phyloP scores from a whole-genome alignment of 1,140 invertebrate species.

The Drosophila obscura region DNA sequence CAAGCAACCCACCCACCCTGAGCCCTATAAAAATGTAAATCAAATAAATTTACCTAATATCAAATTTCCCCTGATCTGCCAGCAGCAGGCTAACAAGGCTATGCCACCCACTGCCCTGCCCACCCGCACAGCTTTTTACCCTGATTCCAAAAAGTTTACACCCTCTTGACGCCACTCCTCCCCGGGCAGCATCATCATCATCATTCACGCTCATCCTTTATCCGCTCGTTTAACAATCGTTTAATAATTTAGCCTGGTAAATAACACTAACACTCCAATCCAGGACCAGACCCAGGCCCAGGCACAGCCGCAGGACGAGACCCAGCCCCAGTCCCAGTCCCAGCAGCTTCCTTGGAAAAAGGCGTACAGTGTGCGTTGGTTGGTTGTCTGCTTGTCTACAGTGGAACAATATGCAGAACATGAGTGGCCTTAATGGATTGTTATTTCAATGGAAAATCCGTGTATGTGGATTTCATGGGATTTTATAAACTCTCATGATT shows the following conservation, averaged over 20 bases:
- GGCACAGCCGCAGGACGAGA: no score
- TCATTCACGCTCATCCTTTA: conserved; percentile 82
- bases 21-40: conserved; percentile 81
- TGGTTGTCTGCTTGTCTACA: conserved; percentile 41
- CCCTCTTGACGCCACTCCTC: conserved; percentile 8
- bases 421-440: not conserved
- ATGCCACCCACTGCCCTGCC: conserved; percentile 1
- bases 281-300: conserved; percentile 14
- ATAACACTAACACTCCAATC: conserved; percentile 71
- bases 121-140: conserved; percentile 11
- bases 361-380: conserved; percentile 21
- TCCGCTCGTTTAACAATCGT: conserved; percentile 82
- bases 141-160: conserved; percentile 25
- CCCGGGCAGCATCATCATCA: conserved; percentile 58
- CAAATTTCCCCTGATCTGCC: conserved; percentile 69
- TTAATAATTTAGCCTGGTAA: conserved; percentile 83
- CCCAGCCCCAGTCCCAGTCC: conserved; percentile 7
- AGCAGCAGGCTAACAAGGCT: conserved; percentile 44
- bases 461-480: no score
- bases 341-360: conserved; percentile 19
- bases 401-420: conserved; percentile 26
- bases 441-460: no score
- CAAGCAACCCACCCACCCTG: conserved; percentile 23
- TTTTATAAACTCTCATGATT: no score
- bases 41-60: conserved; percentile 83